Evolutionary conservation across 92 coral and sea anemone species (phyloP), one percentile per base, ranked within the genome.

Genomic region (Muricea muricata): DNA sequence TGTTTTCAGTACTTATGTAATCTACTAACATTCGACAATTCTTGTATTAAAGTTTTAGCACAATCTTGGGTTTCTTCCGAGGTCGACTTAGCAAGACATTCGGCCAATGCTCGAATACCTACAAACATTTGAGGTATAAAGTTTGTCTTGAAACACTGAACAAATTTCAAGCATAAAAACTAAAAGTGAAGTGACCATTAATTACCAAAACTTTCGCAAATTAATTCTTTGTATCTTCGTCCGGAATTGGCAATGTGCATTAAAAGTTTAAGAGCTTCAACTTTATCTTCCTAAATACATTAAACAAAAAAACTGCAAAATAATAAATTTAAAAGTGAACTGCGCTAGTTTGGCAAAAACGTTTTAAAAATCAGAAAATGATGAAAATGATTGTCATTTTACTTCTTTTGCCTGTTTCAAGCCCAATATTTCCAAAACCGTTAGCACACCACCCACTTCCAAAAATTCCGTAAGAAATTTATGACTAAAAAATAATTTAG

Each of bases 171-270:
- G n/a, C n/a, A n/a, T n/a, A n/a, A n/a, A n/a, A n/a, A n/a, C n/a
- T n/a, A n/a, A n/a, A n/a, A n/a, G n/a, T n/a, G n/a, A n/a, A n/a
- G n/a, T n/a, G n/a, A n/a, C n/a, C n/a, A n/a, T 13, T 28, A 40
- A 90, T 82, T 86, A 93, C 99, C 99, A 93, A 93, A 96, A 71
- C 99, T 96, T 60, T 96, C 99, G 80, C 99, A 96, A 70, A 96
- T 86, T 30, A 96, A 87, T 77, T 96, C 99, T 78, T 96, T 96
- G 90, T 96, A 96, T 68, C 99, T 73, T 30, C 99, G 86, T 0
- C 99, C 99, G 67, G 99, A 92, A 90, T 89, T 92, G 63, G 94
- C 93, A 9, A 96, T 93, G 85, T 93, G 93, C 93, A 92, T 89
- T 70, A 96, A 83, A 21, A 96, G 90, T 86, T 85, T 92, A 24